phyloP scores from a whole-genome alignment of 2,888 invertebrate genomes.

The Candidula unifasciata region DNA sequence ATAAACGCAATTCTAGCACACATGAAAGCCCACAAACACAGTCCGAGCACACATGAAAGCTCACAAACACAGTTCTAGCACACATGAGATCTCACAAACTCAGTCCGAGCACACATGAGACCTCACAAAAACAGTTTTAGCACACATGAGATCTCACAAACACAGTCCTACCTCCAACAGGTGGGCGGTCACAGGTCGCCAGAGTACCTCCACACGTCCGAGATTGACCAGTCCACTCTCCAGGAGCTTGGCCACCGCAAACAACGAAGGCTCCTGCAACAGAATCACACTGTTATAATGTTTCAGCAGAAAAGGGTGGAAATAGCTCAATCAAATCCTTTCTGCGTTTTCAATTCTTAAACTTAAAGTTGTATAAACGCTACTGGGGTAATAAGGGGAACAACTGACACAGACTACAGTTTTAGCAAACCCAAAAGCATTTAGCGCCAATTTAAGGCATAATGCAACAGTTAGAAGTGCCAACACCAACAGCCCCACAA shows the following conservation, averaged over 20 bases:
- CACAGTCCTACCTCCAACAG: slow-evolving; percentile 84
- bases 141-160: background rate
- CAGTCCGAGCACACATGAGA: background rate
- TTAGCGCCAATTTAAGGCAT: no score
- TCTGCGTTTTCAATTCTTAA: no score
- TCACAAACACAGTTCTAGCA: slow-evolving; percentile 6
- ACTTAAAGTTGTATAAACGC: no score
- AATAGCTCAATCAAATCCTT: no score
- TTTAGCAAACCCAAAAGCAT: no score
- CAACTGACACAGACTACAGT: no score
- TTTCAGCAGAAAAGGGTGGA: no score
- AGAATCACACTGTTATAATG: background rate
- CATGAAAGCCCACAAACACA: background rate
- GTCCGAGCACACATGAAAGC: background rate
- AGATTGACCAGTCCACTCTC: slow-evolving; percentile 97
- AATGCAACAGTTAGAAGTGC: no score
- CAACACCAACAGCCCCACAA: no score
- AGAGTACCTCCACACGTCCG: slow-evolving; percentile 93
- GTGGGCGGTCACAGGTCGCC: slow-evolving; percentile 96
- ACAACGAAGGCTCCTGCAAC: slow-evolving; percentile 92
- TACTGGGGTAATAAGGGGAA: no score
- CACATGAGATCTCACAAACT: background rate
- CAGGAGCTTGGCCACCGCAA: slow-evolving; percentile 98
- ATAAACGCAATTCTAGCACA: slow-evolving; percentile 6
- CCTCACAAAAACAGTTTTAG: no score